These are phyloP conservation scores for Drosophila obscura DNA, from an alignment of 1,140 invertebrate species.

Conservation along the genomic window DNA sequence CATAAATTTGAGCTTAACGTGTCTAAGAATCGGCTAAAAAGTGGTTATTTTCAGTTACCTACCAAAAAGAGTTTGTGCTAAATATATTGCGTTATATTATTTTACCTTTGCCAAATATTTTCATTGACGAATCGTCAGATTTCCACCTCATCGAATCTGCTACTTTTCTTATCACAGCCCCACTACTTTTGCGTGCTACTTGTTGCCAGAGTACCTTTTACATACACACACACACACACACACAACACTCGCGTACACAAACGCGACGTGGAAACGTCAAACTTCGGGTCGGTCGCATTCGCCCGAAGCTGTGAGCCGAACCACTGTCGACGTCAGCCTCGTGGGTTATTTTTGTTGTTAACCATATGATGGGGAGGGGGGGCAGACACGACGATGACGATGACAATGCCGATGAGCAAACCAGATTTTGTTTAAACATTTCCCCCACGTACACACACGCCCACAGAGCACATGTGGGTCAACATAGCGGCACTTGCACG, in stretches of 20 bases:
- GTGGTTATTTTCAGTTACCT: too few relatives aligned
- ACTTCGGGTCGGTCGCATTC: conserved; percentile 49
- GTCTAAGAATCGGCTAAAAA: too few relatives aligned
- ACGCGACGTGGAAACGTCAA: conserved; percentile 76
- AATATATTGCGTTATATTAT: neutral
- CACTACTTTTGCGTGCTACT: conserved; percentile 51
- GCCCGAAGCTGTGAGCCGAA: conserved; percentile 35
- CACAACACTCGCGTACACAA: conserved; percentile 31
- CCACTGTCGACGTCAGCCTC: conserved; percentile 59
- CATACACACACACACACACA: conserved; percentile 2
- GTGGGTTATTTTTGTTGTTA: conserved; percentile 54
- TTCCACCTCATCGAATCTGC: conserved; percentile 20
- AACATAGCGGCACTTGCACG: conserved; percentile 29
- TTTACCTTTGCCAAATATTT: conserved; percentile 14
- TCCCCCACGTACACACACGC: conserved; percentile 16
- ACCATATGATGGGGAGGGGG: conserved; percentile 31
- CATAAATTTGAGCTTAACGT: too few relatives aligned
- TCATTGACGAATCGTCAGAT: conserved; percentile 50
- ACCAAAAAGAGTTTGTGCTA: too few relatives aligned
- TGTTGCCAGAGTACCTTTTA: conserved; percentile 67
- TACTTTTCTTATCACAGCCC: conserved; percentile 65
- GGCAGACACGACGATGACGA: conserved; percentile 12
- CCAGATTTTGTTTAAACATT: conserved; percentile 57
- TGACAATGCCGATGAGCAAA: conserved; percentile 13
- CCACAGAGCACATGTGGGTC: conserved; percentile 48